These are phyloP conservation scores for Caiman crocodilus DNA, from an alignment of 2,797 vertebrate species.

Conservation along the genomic window DNA sequence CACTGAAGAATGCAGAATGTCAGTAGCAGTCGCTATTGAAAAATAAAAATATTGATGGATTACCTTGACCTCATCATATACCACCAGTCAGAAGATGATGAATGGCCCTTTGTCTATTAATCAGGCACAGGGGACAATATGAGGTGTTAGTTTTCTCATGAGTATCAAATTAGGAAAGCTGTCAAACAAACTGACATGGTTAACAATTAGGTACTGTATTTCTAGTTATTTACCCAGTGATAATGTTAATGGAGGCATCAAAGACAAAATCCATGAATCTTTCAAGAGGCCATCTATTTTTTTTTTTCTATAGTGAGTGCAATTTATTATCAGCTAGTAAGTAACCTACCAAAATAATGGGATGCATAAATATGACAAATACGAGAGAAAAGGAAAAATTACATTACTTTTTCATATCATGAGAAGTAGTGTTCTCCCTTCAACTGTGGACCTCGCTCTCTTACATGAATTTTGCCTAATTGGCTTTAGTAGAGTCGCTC, in stretches of 20 bases:
- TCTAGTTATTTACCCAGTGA: constrained; percentile 17
- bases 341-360: not conserved
- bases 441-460: fast-evolving
- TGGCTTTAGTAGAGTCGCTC: fast-evolving
- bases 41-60: constrained; percentile 48
- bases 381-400: not conserved
- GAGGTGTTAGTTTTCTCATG: constrained; percentile 38
- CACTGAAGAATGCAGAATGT: not conserved
- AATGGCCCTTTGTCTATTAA: constrained; percentile 55
- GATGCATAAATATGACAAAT: not conserved
- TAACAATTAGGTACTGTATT: constrained; percentile 6
- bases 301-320: fast-evolving
- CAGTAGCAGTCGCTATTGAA: constrained; percentile 2
- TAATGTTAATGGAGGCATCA: not conserved
- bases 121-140: constrained; percentile 16
- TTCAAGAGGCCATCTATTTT: not conserved
- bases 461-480: fast-evolving
- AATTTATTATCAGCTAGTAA: not conserved
- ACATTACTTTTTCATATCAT: not conserved
- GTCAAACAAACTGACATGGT: not conserved
- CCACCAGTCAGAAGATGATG: constrained; percentile 31
- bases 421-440: not conserved
- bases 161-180: constrained; percentile 41
- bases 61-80: not conserved
- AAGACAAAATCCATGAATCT: not conserved